Evolutionary conservation across 1,140 invertebrate genomes (phyloP).

Genomic region (Drosophila triauraria): DNA sequence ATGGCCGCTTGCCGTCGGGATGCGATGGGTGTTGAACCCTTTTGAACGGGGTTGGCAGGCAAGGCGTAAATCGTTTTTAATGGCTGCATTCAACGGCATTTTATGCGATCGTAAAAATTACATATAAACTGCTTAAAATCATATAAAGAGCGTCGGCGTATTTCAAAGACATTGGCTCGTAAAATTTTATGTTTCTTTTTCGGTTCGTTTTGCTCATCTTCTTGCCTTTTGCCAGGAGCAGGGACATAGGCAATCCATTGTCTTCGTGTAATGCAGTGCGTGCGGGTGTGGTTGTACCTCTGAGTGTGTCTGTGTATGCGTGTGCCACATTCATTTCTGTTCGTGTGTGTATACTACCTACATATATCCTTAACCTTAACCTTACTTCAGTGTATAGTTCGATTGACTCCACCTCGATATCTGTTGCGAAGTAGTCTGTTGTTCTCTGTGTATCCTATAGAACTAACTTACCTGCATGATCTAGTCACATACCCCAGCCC

Average conservation of each 20-base stretch:
- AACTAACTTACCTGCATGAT: constrained; percentile 61
- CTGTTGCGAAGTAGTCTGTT: constrained; percentile 65
- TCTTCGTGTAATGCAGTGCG: constrained; percentile 23
- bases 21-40: constrained; percentile 12
- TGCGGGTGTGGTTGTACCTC: constrained; percentile 29
- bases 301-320: constrained; percentile 13
- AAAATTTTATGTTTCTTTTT: constrained; percentile 74
- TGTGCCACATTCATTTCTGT: constrained; percentile 44
- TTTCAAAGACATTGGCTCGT: constrained; percentile 68
- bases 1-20: too few relatives aligned
- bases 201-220: constrained; percentile 45
- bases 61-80: constrained; percentile 82
- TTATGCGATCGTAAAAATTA: constrained; percentile 81
- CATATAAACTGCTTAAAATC: constrained; percentile 83
- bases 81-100: constrained; percentile 80
- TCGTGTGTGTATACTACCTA: constrained; percentile 46
- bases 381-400: constrained; percentile 59
- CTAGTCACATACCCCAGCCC: constrained; percentile 1
- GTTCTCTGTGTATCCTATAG: constrained; percentile 53
- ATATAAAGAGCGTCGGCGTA: constrained; percentile 74
- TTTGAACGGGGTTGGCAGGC: constrained; percentile 52
- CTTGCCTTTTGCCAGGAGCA: constrained; percentile 41
- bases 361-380: constrained; percentile 61
- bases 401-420: constrained; percentile 55
- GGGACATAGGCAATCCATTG: constrained; percentile 53